Base-by-base conservation (phyloP, 2,888 invertebrate genomes). In the Nebria salina region DNA sequence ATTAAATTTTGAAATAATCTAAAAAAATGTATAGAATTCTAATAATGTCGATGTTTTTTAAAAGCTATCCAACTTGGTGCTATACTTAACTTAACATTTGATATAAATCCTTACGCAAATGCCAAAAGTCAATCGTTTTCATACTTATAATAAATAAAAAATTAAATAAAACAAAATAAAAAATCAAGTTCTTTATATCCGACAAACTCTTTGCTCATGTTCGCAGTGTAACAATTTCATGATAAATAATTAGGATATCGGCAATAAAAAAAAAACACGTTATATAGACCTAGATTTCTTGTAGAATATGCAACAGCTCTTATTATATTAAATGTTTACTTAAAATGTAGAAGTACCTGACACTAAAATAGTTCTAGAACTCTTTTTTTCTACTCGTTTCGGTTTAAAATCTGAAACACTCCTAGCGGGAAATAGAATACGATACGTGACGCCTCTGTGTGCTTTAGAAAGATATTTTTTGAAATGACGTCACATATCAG, bases 61-160 rank as follows among this genome's bases (percentile, higher is more conserved):
- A 80, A 75, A 80, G 80, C 80, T 80, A 80, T 80, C 80, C 80
- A n/a, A 75, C 72, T 75, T 80, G 80, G 80, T 80, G 80, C 80
- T 80, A 80, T 75, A 20, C 20, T 75, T 66, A 75, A 80, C 20
- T 72, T 74, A 80, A 80, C 70, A 72, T 75, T 74, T 68, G 72
- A 66, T 78, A 72, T 75, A 80, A 73, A 26, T 26, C 20, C 41
- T 42, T 3, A 41, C 34, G 41, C 25, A 75, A 80, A 80, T 75
- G 80, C 80, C 80, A 80, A 80, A 75, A 68, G 75, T 80, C 80
- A 80, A 75, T 79, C 75, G 79, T 74, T 73, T 75, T 72, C 54
- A 54, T 54, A 54, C 7, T 54, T 54, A 7, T 54, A 54, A 54
- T 54, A 34, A 15, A 11, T 70, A 70, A 70, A 20, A 26, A 70